A percentile compares a stretch with the other conserved stretches of the same genome.
Evolutionary conservation across 2,888 invertebrate genomes (phyloP).

Genomic region (Epirrhoe tristata): DNA sequence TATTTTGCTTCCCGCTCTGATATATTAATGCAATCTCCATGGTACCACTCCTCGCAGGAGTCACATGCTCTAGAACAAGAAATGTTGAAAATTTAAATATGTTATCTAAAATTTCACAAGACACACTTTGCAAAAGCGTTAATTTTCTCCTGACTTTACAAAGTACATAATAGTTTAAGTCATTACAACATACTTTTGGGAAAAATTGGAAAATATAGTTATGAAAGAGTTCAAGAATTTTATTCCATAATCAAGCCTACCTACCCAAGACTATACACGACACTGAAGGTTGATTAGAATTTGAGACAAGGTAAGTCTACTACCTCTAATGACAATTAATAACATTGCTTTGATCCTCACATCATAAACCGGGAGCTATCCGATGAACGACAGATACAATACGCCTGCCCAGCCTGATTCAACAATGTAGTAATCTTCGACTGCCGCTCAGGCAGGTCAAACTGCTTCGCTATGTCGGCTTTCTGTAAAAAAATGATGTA

Average conservation of each 20-base stretch:
- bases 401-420: slow-evolving; percentile 96
- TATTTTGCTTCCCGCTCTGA: slow-evolving; percentile 96
- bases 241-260: too few species aligned
- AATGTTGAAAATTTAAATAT: neutral
- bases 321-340: neutral
- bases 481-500: slow-evolving; percentile 80
- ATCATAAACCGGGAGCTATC: slow-evolving; percentile 99
- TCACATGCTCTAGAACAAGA: slow-evolving; percentile 92
- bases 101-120: too few species aligned
- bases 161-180: too few species aligned
- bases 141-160: neutral
- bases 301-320: too few species aligned
- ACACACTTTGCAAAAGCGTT: too few species aligned
- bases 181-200: too few species aligned
- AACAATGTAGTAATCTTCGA: slow-evolving; percentile 95
- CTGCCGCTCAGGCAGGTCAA: slow-evolving; percentile 94
- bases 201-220: too few species aligned
- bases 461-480: slow-evolving; percentile 96
- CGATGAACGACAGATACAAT: slow-evolving; percentile 97
- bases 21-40: slow-evolving; percentile 98
- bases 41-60: slow-evolving; percentile 99
- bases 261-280: too few species aligned
- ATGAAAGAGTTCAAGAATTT: too few species aligned
- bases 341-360: slow-evolving; percentile 79
- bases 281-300: too few species aligned